phyloP scores from a whole-genome alignment of 2,888 invertebrate genomes.

The Callimorpha dominula region DNA sequence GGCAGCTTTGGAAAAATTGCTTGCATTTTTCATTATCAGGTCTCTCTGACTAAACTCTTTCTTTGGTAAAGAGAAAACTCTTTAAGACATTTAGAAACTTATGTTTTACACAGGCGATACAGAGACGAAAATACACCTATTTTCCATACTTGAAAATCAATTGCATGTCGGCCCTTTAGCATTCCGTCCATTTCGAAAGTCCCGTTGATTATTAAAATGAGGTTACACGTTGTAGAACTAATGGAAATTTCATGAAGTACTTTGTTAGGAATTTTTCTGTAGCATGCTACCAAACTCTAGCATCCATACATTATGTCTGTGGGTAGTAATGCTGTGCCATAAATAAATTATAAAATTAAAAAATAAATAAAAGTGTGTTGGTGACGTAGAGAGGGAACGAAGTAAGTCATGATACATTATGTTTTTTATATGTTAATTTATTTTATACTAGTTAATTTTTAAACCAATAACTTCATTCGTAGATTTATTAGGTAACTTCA shows the following conservation, averaged over 20 bases:
- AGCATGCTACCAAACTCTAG: background rate
- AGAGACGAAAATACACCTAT: constrained; percentile 13
- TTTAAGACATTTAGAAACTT: background rate
- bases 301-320: background rate
- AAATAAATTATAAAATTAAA: background rate
- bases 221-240: constrained; percentile 15
- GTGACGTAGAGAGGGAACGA: too few species aligned
- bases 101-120: background rate
- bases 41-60: background rate
- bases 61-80: background rate
- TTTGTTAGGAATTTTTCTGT: background rate
- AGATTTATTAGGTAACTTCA: background rate
- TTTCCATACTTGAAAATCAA: constrained; percentile 30
- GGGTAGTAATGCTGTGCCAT: too few species aligned
- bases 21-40: background rate
- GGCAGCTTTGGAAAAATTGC: background rate
- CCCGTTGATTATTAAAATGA: constrained; percentile 34
- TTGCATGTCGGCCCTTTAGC: constrained; percentile 28
- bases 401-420: too few species aligned
- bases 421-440: too few species aligned
- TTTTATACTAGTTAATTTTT: too few species aligned
- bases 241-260: constrained; percentile 12
- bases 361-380: too few species aligned
- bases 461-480: background rate
- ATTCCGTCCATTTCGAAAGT: constrained; percentile 32